phyloP scores from a whole-genome alignment of 2,888 invertebrate genomes.

The Gisinianus flammeolus region DNA sequence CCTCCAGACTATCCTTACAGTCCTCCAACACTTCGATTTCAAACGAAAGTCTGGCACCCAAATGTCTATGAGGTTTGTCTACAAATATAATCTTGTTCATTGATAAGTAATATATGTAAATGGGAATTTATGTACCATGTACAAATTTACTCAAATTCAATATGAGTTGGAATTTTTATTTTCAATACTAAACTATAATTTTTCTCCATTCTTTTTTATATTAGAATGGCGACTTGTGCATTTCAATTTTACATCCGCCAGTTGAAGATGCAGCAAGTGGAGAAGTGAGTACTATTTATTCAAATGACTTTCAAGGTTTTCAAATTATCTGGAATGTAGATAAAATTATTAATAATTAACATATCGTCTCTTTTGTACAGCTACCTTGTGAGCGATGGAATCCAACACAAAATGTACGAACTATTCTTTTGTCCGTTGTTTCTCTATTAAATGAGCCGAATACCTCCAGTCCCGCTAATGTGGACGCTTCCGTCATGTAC shows the following conservation, averaged over 20 bases:
- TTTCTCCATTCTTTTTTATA: conserved; percentile 59
- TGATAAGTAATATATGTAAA: too few species aligned
- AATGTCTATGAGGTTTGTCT: conserved; percentile 98
- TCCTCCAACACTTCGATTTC: conserved; percentile 95
- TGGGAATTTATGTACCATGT: too few species aligned
- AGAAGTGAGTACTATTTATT: conserved; percentile 65
- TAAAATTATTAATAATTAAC: background rate
- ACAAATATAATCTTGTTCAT: background rate
- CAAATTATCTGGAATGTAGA: too few species aligned
- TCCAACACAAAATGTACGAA: conserved; percentile 99
- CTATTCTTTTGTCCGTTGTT: conserved; percentile 96
- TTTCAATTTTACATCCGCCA: conserved; percentile 98
- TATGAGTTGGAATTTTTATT: too few species aligned
- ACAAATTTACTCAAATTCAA: too few species aligned
- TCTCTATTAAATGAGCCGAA: conserved; percentile 99
- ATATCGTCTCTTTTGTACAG: background rate
- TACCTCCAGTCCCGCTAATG: conserved; percentile 99
- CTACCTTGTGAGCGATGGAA: conserved; percentile 99
- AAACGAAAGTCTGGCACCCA: conserved; percentile 99
- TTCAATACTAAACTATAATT: too few species aligned
- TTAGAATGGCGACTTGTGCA: conserved; percentile 98
- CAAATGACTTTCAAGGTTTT: background rate
- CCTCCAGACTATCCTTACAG: conserved; percentile 99
- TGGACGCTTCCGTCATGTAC: conserved; percentile 99
- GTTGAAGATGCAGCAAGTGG: conserved; percentile 99